Base-by-base conservation (phyloP, 2,888 invertebrate genomes). In the Anticlea derivata region DNA sequence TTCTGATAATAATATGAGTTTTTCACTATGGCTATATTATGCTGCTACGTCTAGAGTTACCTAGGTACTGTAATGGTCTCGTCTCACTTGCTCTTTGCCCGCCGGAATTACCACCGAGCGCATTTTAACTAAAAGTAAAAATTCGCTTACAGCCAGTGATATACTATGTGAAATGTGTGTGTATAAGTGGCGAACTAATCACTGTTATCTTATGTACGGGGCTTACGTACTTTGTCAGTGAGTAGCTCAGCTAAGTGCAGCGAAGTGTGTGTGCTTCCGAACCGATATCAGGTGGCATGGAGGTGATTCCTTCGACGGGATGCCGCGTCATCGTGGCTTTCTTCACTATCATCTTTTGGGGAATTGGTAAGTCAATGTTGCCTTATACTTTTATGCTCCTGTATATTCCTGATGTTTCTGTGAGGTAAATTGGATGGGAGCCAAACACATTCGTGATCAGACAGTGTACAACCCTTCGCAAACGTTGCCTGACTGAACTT, bases 261-360 rank as follows among this genome's bases (percentile, higher is more conserved):
- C 47, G 30, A 48, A 61, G 61, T 62, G 59, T 60, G 58, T 58
- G 70, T 61, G 66, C 57, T 56, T 66, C 66, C 56, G 70, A 62
- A 61, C 60, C 69, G 70, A 70, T 73, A 75, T 69, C 75, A 70
- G 61, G 78, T 76, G 82, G 75, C 58, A 87, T 88, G 88, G 86
- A 83, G 86, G 72, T 82, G 68, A 68, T 78, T 58, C 82, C 79
- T 58, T 73, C 81, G 34, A 72, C 73, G 44, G 80, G 82, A 58
- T 82, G 86, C 81, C 88, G 86, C 80, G 80, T 87, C 66, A 75
- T 84, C 57, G 86, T 88, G 83, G 89, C 84, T 38, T 86, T 89
- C 73, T 80, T 88, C 65, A 82, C 85, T 60, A 84, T 84, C 11
- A 78, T 84, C 55, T 86, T 89, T 60, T 89, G 88, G 88, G 86